Evolutionary conservation across 2,888 invertebrate genomes (phyloP).

Genomic region (Acholoe squamosa): DNA sequence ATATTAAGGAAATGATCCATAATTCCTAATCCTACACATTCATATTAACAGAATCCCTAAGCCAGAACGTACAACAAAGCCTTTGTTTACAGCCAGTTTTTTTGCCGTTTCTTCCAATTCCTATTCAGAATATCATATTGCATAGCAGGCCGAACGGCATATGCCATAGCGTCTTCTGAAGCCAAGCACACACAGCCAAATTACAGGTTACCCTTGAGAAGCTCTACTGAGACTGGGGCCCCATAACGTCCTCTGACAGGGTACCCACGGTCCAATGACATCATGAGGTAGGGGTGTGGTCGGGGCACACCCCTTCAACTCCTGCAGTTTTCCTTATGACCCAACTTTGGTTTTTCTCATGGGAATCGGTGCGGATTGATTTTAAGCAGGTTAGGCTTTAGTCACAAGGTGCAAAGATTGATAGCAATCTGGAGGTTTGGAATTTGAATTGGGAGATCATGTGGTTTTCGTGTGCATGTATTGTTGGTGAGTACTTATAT

Average conservation of each 20-base stretch:
- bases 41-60: not conserved
- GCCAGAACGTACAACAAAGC: no score
- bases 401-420: no score
- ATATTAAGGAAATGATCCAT: no score
- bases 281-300: not conserved
- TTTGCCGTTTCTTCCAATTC: not conserved
- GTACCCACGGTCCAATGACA: not conserved
- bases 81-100: no score
- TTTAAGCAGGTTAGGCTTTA: no score
- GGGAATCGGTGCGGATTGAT: not conserved
- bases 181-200: slow-evolving; percentile 8
- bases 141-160: not conserved
- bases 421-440: no score
- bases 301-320: not conserved
- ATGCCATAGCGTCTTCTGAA: not conserved
- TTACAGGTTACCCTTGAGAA: not conserved
- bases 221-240: not conserved
- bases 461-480: no score
- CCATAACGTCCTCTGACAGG: not conserved
- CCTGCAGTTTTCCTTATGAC: not conserved
- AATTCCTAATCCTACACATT: not conserved
- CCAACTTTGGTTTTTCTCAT: not conserved
- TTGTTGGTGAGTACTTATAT: no score
- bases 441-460: no score
- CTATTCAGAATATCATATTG: slow-evolving; percentile 29